phyloP scores from a whole-genome alignment of 2,113 vertebrate genomes.

The Dasyprocta punctata region DNA sequence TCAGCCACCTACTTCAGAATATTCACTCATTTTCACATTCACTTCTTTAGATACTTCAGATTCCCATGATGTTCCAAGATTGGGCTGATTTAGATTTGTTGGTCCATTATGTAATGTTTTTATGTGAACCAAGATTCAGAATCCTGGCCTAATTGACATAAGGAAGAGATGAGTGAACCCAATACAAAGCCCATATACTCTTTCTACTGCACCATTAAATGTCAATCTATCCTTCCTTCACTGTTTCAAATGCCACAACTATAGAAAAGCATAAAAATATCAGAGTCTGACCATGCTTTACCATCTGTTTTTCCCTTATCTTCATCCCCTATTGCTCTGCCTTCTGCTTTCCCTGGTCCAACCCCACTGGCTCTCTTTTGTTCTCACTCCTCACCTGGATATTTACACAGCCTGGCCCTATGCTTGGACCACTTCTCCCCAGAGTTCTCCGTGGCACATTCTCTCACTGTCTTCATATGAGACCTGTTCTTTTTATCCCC shows the following conservation, averaged over 20 bases:
- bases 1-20: not conserved
- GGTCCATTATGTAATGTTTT: not conserved
- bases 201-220: not conserved
- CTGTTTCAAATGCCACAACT: not conserved
- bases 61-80: conserved; percentile 7
- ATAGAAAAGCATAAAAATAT: not conserved
- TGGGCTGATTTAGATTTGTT: not conserved
- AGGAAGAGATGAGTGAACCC: not conserved
- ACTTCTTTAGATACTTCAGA: conserved; percentile 1
- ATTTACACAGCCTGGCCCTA: not conserved
- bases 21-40: conserved; percentile 8
- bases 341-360: not conserved
- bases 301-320: too few relatives aligned
- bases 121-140: not conserved
- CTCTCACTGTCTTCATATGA: not conserved
- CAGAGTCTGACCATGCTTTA: not conserved
- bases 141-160: not conserved
- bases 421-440: not conserved
- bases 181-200: not conserved
- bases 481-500: not conserved
- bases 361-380: not conserved
- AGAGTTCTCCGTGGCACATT: not conserved
- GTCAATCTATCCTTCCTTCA: not conserved
- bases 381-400: rapidly evolving
- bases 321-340: not conserved